Evolutionary conservation across 2,888 invertebrate genomes (phyloP), one percentile per base, ranked within the genome.

Genomic region (Vandiemenella viatica): DNA sequence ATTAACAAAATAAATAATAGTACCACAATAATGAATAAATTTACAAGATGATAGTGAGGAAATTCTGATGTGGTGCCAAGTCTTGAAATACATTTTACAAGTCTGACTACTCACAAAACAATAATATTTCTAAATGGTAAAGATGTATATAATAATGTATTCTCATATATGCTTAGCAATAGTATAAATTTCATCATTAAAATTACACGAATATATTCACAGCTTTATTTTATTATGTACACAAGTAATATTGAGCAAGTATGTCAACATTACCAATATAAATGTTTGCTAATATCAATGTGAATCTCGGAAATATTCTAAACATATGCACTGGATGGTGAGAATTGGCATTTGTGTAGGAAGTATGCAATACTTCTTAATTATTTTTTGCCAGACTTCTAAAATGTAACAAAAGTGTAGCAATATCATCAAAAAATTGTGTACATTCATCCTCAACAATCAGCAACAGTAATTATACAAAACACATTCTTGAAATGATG

Each of bases 1-100:
- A 42, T 42, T 42, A 42, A 42, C 42, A 42, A 48, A 48, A 48
- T 48, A 48, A 49, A 44, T 44, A 49, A 32, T 41, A 49, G 37
- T 49, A 45, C 44, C 49, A 49, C 49, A 49, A 32, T 44, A 49
- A 49, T 49, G 19, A 49, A 45, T 44, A 49, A 44, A 49, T 37
- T 40, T 37, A 49, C 23, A 45, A 18, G 22, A 38, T 40, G 45
- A 45, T 16, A 49, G 44, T 37, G 44, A 32, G n/a, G 32, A 32
- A 32, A 32, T 32, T 32, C 10, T 32, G 32, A 32, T 32, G 32
- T 32, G 32, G 32, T 32, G 32, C 32, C 32, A 32, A 32, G 32
- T 32, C 32, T 32, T 32, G 13, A 32, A 32, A 32, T 49, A 49
- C 49, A 49, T 49, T 49, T 49, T 49, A 49, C 49, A 49, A 49